Base-by-base conservation (phyloP, 2,113 vertebrate species). In the Oreochromis tanganicae region DNA sequence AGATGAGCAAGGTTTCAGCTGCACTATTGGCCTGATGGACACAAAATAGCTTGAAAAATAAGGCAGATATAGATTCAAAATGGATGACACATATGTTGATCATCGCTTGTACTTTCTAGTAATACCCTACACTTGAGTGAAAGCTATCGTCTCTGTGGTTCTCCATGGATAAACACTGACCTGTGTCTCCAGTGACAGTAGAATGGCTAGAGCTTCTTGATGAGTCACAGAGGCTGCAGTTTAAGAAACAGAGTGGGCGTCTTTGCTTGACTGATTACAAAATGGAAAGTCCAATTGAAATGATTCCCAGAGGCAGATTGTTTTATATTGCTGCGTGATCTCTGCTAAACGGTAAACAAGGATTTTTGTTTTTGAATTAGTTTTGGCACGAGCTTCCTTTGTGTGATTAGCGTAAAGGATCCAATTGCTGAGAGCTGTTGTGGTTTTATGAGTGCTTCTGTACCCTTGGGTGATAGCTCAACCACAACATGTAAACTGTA, bases 281-380 rank as follows among this genome's bases (percentile, higher is more conserved):
- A 90, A 88, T 54, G 24, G 63, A 90, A 91, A 84, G 50, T 89
- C 54, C 59, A 90, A 88, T 73, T 89, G 85, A 85, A 88, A 89
- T 63, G n/a, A 87, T 87, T 93, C 89, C 90, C 89, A 66, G 80
- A 24, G 89, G 88, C 86, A 85, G 59, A 83, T 89, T 84, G 78
- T 80, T 54, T 83, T 43, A 66, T 79, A 78, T 71, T 41, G 66
- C 75, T 34, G 27, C 79, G 32, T 80, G 84, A 90, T 92, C 57
- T 81, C 48, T 34, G 21, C 48, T 79, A 80, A 92, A 85, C 24
- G 86, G 82, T 91, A 87, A 92, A 86, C 78, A 91, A 79, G 29
- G 55, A 80, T 85, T 89, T 91, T 91, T 55, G 48, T 63, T 86
- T 83, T 85, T 61, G 32, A 88, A 86, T 87, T 88, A 52, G 59